Conservation (phyloP, 2,888 invertebrate genomes). For the Microchrysa polita region DNA sequence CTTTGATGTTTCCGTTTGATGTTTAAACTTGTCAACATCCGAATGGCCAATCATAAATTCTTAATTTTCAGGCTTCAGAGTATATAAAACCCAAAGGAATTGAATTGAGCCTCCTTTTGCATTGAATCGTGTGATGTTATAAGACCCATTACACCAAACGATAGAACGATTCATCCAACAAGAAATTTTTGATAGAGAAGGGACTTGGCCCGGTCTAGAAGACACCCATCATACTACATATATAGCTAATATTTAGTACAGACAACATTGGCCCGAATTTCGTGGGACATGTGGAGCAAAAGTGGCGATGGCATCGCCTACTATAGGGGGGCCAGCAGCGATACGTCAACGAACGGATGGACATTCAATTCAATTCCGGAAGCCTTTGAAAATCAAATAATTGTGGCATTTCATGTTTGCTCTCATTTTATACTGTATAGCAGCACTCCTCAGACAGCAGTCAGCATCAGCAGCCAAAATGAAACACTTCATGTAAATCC, state of each 20-base stretch:
- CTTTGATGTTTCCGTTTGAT: slow-evolving; percentile 35
- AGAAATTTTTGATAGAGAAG: too few species aligned
- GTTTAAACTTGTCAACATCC: slow-evolving; percentile 36
- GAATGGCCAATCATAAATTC: slow-evolving; percentile 36
- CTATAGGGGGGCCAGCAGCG: too few species aligned
- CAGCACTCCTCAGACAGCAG: background rate
- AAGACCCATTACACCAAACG: background rate
- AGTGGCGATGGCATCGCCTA: background rate
- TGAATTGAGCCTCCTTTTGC: background rate
- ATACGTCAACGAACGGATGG: too few species aligned
- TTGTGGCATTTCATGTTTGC: slow-evolving; percentile 22
- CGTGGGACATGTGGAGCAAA: background rate
- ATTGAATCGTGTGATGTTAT: background rate
- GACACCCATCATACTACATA: too few species aligned
- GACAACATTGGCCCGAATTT: background rate
- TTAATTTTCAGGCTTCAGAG: slow-evolving; percentile 28
- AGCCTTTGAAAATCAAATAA: slow-evolving; percentile 12
- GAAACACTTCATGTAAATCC: too few species aligned
- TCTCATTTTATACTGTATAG: slow-evolving; percentile 16
- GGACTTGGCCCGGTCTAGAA: background rate
- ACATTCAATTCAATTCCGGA: slow-evolving; percentile 23
- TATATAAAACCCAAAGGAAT: background rate
- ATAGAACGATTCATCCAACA: background rate
- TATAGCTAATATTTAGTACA: too few species aligned
- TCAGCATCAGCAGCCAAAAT: too few species aligned